Percentiles rank a stretch among this genome's conserved stretches.
Evolutionary conservation across 1,140 invertebrate species (phyloP).

Genomic region (Orius insidiosus): DNA sequence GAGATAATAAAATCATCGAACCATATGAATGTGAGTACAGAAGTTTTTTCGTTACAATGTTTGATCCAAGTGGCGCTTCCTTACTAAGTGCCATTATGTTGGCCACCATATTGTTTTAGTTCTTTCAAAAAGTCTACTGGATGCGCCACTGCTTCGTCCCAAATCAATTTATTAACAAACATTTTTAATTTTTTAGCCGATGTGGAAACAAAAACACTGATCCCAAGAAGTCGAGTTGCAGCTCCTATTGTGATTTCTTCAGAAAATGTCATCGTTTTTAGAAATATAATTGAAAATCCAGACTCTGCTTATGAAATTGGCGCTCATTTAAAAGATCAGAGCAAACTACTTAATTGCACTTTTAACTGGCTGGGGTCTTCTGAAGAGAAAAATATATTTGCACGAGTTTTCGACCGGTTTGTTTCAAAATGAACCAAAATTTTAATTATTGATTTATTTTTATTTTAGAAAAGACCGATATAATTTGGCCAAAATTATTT

Average conservation of each 20-base stretch:
- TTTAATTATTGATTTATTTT: slow-evolving; percentile 9
- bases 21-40: slow-evolving; percentile 47
- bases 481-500: slow-evolving; percentile 73
- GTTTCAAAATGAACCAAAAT: slow-evolving; percentile 15
- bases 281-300: slow-evolving; percentile 87
- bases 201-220: slow-evolving; percentile 39
- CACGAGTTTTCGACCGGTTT: slow-evolving; percentile 61
- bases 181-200: slow-evolving; percentile 16
- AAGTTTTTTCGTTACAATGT: no score
- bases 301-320: slow-evolving; percentile 85
- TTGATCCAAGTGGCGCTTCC: no score
- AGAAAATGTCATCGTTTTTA: slow-evolving; percentile 71
- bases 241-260: slow-evolving; percentile 79
- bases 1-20: slow-evolving; percentile 73
- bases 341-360: slow-evolving; percentile 80
- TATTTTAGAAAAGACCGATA: slow-evolving; percentile 66
- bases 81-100: no score
- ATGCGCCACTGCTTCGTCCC: no score
- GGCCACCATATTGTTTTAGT: no score
- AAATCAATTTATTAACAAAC: no score
- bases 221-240: slow-evolving; percentile 70
- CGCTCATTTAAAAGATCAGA: slow-evolving; percentile 86
- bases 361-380: slow-evolving; percentile 82
- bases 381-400: slow-evolving; percentile 59
- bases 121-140: no score